A percentile compares a stretch with the other conserved stretches of the same genome.
phyloP scores from a whole-genome alignment of 2,888 invertebrate species.

The Mamestra brassicae region DNA sequence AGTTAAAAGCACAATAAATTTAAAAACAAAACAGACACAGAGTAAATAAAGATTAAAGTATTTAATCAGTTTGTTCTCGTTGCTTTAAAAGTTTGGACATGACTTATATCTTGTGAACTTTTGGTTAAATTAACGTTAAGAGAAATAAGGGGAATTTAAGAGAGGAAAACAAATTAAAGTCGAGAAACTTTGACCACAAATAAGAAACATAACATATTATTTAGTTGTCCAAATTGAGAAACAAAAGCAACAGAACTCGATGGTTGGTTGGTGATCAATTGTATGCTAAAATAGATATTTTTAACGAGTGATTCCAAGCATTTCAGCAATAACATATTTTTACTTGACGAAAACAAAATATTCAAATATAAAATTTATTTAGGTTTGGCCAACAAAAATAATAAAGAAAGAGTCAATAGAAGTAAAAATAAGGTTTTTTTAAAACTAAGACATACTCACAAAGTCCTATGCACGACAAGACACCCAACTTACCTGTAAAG shows the following conservation, averaged over 20 bases:
- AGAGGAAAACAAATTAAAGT: slow-evolving; percentile 62
- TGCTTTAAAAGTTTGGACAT: slow-evolving; percentile 86
- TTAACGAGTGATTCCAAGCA: neutral
- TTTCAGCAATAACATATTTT: neutral
- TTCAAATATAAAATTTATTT: neutral
- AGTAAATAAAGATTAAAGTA: slow-evolving; percentile 89
- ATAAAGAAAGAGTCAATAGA: neutral
- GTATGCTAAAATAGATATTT: neutral
- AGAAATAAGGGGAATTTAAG: slow-evolving; percentile 61
- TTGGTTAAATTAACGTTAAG: slow-evolving; percentile 68
- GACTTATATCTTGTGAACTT: slow-evolving; percentile 85
- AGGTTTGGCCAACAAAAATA: neutral
- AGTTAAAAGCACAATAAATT: slow-evolving; percentile 87
- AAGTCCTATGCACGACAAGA: slow-evolving; percentile 46
- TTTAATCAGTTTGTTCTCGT: slow-evolving; percentile 85
- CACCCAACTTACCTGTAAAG: slow-evolving; percentile 77
- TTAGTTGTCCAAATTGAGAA: slow-evolving; percentile 20
- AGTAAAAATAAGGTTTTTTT: neutral
- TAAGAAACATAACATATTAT: slow-evolving; percentile 43
- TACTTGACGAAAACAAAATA: neutral
- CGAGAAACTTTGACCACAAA: slow-evolving; percentile 60
- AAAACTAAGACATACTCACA: slow-evolving; percentile 45
- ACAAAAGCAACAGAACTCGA: neutral
- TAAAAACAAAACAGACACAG: slow-evolving; percentile 82
- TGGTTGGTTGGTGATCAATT: slow-evolving; percentile 2